Conservation (phyloP, 37 sponge, comb jelly and placozoan genomes). For the Spongia lamella region DNA sequence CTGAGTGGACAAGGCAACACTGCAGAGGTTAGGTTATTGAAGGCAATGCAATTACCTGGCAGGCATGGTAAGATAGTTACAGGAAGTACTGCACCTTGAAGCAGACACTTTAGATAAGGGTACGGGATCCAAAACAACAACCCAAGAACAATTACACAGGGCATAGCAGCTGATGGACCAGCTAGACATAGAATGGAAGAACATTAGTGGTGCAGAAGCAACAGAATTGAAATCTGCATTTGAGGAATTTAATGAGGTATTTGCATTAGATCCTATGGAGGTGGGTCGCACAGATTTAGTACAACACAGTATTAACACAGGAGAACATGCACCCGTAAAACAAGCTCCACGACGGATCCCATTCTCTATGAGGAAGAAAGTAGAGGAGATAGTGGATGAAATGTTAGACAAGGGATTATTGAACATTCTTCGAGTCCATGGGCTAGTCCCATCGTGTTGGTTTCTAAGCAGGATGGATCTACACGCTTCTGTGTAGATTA, state of each 20-base stretch:
- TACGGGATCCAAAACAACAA: too few relatives aligned
- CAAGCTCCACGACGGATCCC: slow-evolving; percentile 49
- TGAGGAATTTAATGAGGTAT: slow-evolving; percentile 25
- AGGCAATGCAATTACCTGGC: slow-evolving; percentile 24
- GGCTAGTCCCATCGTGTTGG: slow-evolving; percentile 69
- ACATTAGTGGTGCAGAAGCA: too few relatives aligned
- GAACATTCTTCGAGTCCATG: slow-evolving; percentile 49
- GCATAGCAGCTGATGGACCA: too few relatives aligned
- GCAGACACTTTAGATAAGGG: too few relatives aligned
- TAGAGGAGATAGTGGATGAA: slow-evolving; percentile 27
- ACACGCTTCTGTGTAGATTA: slow-evolving; percentile 61
- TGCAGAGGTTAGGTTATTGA: slow-evolving; percentile 25
- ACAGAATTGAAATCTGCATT: too few relatives aligned
- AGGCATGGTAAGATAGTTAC: slow-evolving; percentile 18
- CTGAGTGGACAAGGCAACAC: too few relatives aligned
- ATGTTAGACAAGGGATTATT: slow-evolving; percentile 33
- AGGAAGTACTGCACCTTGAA: too few relatives aligned
- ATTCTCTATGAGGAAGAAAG: slow-evolving; percentile 10
- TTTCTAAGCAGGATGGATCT: slow-evolving; percentile 57
- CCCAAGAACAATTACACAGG: too few relatives aligned
- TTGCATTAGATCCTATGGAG: slow-evolving; percentile 49
- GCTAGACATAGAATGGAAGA: too few relatives aligned
- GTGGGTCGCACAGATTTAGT: slow-evolving; percentile 15
- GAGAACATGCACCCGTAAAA: slow-evolving; percentile 45
- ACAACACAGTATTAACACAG: slow-evolving; percentile 47